Evolutionary conservation across 1,140 invertebrate species (phyloP).

Genomic region (Subanguina moxae): DNA sequence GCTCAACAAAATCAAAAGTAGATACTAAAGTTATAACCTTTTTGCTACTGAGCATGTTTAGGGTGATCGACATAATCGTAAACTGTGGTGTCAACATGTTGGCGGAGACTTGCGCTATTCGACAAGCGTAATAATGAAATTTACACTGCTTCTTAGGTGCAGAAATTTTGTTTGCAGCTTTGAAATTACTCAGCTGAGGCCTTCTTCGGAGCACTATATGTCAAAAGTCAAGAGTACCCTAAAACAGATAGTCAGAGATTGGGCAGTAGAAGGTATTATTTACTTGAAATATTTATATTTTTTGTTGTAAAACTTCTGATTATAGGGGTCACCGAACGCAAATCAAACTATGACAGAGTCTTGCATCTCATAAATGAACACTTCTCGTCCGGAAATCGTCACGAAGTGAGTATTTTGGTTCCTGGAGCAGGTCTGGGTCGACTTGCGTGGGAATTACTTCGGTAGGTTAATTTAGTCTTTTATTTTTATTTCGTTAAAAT

Average conservation of each 20-base stretch:
- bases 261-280: conserved; percentile 77
- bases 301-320: background rate
- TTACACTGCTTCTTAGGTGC: no score
- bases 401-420: conserved; percentile 73
- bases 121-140: background rate
- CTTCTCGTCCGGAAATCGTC: conserved; percentile 62
- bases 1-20: conserved; percentile 30
- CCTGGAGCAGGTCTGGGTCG: conserved; percentile 89
- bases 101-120: conserved; percentile 8
- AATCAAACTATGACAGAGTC: conserved; percentile 83
- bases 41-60: conserved; percentile 13
- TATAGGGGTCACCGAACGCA: conserved; percentile 67
- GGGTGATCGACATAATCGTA: conserved; percentile 28
- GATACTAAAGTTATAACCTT: background rate
- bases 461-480: conserved; percentile 54
- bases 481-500: no score
- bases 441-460: conserved; percentile 85
- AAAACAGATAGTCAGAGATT: conserved; percentile 90
- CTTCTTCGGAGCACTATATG: conserved; percentile 60
- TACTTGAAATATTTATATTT: background rate
- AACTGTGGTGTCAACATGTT: conserved; percentile 23
- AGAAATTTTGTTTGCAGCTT: background rate
- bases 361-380: conserved; percentile 69
- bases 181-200: conserved; percentile 19
- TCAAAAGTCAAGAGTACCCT: conserved; percentile 85